phyloP scores from a whole-genome alignment of 2,113 vertebrate species.

The Sinocyclocheilus rhinocerous region DNA sequence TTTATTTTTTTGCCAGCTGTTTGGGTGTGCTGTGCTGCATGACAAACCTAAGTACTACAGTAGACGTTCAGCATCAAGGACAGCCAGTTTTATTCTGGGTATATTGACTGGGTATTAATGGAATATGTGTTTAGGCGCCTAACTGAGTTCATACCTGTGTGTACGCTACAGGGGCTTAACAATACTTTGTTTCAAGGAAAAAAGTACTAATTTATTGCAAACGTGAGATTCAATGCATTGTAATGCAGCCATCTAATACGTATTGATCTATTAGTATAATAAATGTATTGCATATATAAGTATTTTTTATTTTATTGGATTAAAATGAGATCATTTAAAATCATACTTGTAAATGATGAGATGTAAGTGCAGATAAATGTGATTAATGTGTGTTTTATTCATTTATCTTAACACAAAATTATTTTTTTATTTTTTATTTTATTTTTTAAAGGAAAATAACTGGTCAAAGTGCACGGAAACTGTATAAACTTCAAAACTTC shows the following conservation, averaged over 20 bases:
- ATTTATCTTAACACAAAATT: background rate
- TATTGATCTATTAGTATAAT: too few species aligned
- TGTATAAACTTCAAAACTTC: background rate
- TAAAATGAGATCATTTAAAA: too few species aligned
- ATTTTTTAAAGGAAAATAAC: too few species aligned
- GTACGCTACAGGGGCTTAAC: background rate
- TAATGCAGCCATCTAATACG: too few species aligned
- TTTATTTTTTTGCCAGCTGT: slow-evolving; percentile 2
- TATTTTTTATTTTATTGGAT: too few species aligned
- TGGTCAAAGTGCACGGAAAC: background rate
- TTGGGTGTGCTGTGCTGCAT: slow-evolving; percentile 21
- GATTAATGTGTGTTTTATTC: background rate
- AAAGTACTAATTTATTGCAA: background rate
- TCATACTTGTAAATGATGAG: background rate
- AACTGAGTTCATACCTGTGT: background rate
- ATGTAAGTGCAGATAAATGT: background rate
- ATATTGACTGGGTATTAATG: background rate
- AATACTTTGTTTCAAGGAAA: background rate
- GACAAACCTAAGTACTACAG: slow-evolving; percentile 3
- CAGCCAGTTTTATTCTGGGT: background rate
- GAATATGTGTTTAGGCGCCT: background rate
- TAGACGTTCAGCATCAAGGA: slow-evolving; percentile 12
- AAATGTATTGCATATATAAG: too few species aligned
- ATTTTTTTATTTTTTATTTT: too few species aligned
- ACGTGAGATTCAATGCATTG: background rate